phyloP scores from a whole-genome alignment of 2,113 vertebrate species.

The Urocynchramus pylzowi region DNA sequence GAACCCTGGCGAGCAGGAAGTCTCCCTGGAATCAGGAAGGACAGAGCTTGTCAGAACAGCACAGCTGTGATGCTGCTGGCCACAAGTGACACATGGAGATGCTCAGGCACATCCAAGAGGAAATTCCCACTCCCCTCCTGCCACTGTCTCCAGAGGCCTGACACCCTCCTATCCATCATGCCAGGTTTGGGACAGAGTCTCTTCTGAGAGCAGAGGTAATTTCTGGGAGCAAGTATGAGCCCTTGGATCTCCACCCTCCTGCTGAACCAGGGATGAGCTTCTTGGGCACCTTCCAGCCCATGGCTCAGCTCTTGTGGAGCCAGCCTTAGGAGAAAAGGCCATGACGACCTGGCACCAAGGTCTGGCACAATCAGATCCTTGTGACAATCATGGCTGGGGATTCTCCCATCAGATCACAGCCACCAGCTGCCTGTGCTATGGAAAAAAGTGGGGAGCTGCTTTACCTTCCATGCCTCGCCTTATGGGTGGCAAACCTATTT shows the following conservation, averaged over 20 bases:
- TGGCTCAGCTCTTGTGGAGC: background rate
- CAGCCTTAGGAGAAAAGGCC: background rate
- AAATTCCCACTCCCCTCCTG: background rate
- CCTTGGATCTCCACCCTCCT: accelerated
- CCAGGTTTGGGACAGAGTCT: background rate
- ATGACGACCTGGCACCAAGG: accelerated
- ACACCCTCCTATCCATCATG: background rate
- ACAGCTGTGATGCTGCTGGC: background rate
- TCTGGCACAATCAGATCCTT: background rate
- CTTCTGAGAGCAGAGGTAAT: background rate
- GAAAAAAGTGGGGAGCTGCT: background rate
- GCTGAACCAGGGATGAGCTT: background rate
- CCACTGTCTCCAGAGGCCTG: background rate
- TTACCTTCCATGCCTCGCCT: background rate
- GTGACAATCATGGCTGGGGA: background rate
- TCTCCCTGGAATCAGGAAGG: background rate
- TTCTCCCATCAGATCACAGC: background rate
- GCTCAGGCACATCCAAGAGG: background rate
- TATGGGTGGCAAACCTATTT: background rate
- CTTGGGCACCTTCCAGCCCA: background rate
- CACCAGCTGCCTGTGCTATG: accelerated
- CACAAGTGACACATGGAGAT: background rate
- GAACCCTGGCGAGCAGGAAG: accelerated
- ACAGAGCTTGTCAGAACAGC: background rate
- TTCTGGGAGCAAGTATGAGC: accelerated